A percentile compares a stretch with the other conserved stretches of the same genome.
phyloP scores from a whole-genome alignment of 1,140 invertebrate species.

The Apis laboriosa region DNA sequence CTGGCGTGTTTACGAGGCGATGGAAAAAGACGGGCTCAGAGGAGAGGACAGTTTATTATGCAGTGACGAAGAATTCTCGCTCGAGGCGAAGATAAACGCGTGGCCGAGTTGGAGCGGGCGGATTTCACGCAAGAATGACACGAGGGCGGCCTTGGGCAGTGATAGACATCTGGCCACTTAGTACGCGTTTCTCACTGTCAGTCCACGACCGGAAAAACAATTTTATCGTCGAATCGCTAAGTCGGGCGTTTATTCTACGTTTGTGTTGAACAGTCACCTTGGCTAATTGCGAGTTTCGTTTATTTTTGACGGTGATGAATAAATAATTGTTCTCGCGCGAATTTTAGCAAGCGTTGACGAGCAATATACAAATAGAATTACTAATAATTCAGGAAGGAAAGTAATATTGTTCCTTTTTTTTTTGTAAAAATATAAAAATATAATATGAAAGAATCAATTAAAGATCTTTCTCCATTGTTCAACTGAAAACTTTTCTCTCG shows the following conservation, averaged over 20 bases:
- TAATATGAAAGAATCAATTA: too few relatives aligned
- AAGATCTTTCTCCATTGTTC: too few relatives aligned
- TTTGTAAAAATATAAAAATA: too few relatives aligned
- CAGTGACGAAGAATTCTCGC: constrained; percentile 24
- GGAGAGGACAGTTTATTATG: constrained; percentile 48
- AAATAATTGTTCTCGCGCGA: not conserved
- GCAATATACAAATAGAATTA: too few relatives aligned
- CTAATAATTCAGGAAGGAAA: too few relatives aligned
- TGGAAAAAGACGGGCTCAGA: constrained; percentile 37
- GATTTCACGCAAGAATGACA: constrained; percentile 17
- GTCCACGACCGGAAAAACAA: constrained; percentile 5
- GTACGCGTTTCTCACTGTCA: constrained; percentile 12
- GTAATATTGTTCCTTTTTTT: too few relatives aligned
- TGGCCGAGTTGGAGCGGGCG: not conserved
- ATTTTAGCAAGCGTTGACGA: too few relatives aligned
- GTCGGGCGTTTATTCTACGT: not conserved
- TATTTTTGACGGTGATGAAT: not conserved
- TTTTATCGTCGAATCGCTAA: constrained; percentile 5
- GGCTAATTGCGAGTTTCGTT: constrained; percentile 6
- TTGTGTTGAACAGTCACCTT: not conserved
- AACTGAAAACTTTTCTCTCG: too few relatives aligned
- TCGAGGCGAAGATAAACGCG: constrained; percentile 36
- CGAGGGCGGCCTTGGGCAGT: not conserved
- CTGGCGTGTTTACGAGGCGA: constrained; percentile 61
- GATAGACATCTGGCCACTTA: constrained; percentile 39